phyloP scores from a whole-genome alignment of 2,113 vertebrate genomes.

The Delphinus delphis region DNA sequence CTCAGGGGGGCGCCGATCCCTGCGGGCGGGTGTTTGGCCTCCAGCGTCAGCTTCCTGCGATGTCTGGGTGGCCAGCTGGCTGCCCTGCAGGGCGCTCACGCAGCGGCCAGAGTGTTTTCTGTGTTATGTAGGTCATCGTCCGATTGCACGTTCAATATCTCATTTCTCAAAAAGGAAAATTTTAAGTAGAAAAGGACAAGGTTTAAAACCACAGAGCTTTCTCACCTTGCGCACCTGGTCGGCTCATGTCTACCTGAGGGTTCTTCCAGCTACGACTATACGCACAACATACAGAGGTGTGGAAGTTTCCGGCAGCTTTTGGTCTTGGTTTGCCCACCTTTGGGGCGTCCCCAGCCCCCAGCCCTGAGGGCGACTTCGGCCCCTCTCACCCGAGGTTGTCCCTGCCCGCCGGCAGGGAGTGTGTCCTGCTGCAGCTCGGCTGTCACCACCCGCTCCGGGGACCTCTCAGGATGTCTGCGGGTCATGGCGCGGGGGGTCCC shows the following conservation, averaged over 20 bases:
- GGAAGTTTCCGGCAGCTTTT: too few species aligned
- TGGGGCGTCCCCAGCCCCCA: too few species aligned
- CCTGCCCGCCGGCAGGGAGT: too few species aligned
- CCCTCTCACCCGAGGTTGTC: too few species aligned
- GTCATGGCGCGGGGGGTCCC: neutral
- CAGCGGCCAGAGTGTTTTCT: neutral
- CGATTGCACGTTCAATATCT: rapidly evolving
- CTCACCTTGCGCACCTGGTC: neutral
- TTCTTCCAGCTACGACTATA: too few species aligned
- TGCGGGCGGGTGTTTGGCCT: rapidly evolving
- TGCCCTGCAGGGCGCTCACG: rapidly evolving
- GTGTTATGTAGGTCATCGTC: neutral
- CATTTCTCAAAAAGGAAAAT: neutral
- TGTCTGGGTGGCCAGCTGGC: neutral
- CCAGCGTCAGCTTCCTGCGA: too few species aligned
- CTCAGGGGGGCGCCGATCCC: rapidly evolving
- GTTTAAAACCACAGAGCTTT: neutral
- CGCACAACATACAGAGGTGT: too few species aligned
- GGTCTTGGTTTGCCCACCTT: too few species aligned
- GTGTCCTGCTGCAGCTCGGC: too few species aligned
- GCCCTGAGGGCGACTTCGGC: too few species aligned
- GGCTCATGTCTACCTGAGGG: too few species aligned
- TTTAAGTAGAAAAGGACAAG: neutral
- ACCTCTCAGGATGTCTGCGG: rapidly evolving
- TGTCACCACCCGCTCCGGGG: neutral